Evolutionary conservation across 2,888 invertebrate genomes (phyloP).

Genomic region (Dynastes hyllus): DNA sequence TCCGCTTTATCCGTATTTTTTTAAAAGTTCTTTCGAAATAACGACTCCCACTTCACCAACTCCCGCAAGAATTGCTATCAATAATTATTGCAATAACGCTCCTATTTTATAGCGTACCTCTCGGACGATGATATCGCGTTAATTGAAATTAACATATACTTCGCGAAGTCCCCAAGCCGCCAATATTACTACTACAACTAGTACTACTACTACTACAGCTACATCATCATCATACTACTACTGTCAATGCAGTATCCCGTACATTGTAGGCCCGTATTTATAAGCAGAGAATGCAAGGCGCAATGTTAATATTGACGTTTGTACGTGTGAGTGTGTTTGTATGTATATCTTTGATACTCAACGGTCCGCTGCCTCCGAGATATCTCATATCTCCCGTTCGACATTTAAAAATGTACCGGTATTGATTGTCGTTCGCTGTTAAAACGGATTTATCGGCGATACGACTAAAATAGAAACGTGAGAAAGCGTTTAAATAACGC

Average conservation of each 20-base stretch:
- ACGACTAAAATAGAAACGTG: too few species aligned
- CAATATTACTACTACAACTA: conserved; percentile 9
- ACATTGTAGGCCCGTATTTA: conserved; percentile 27
- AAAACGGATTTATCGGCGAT: conserved; percentile 5
- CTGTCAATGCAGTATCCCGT: conserved; percentile 18
- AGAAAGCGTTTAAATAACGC: too few species aligned
- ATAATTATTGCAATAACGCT: too few species aligned
- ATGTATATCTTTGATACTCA: conserved; percentile 17
- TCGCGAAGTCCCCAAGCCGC: neutral
- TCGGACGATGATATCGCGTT: neutral
- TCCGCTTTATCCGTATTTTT: too few species aligned
- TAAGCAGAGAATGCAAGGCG: conserved; percentile 19
- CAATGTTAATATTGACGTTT: conserved; percentile 32
- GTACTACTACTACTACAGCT: neutral
- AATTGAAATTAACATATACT: conserved; percentile 18
- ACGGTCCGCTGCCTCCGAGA: conserved; percentile 43
- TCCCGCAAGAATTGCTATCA: too few species aligned
- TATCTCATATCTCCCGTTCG: conserved; percentile 33
- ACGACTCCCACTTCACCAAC: too few species aligned
- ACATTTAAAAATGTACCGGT: conserved; percentile 17
- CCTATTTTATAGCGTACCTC: too few species aligned
- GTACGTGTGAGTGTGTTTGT: neutral
- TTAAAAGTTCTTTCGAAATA: too few species aligned
- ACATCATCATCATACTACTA: neutral
- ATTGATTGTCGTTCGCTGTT: conserved; percentile 13